Conservation (phyloP, 2,113 vertebrate genomes). For the Pongo abelii region DNA sequence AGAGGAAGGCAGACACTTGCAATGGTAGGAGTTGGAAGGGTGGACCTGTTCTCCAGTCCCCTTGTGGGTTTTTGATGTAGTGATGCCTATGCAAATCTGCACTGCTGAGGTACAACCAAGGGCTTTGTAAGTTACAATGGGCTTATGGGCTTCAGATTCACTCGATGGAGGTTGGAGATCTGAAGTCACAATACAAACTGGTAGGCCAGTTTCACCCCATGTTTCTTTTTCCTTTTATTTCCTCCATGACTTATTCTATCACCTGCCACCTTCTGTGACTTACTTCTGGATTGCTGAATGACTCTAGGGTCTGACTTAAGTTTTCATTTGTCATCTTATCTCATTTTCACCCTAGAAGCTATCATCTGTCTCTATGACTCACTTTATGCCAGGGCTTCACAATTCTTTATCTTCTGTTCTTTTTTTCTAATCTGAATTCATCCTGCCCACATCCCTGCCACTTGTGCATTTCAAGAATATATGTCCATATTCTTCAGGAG, state of each 20-base stretch:
- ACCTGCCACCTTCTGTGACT: background rate
- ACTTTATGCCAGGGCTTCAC: background rate
- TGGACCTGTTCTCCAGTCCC: background rate
- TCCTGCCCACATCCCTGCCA: background rate
- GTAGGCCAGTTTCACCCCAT: background rate
- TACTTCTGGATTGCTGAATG: background rate
- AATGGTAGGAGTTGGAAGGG: too few species aligned
- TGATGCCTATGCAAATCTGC: too few species aligned
- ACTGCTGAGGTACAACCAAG: fast-evolving
- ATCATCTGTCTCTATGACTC: background rate
- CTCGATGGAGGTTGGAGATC: background rate
- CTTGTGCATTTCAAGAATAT: background rate
- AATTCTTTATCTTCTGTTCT: background rate
- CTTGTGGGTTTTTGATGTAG: background rate
- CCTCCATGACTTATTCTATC: background rate
- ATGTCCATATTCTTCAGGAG: background rate
- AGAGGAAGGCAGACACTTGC: background rate
- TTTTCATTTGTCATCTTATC: background rate
- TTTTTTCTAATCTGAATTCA: background rate
- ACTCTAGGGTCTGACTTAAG: background rate
- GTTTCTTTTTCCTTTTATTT: background rate
- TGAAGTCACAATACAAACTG: too few species aligned
- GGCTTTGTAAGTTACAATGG: background rate
- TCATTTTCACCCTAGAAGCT: background rate
- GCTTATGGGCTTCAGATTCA: background rate